phyloP scores from a whole-genome alignment of 1,140 invertebrate species.

The Habropoda laboriosa region DNA sequence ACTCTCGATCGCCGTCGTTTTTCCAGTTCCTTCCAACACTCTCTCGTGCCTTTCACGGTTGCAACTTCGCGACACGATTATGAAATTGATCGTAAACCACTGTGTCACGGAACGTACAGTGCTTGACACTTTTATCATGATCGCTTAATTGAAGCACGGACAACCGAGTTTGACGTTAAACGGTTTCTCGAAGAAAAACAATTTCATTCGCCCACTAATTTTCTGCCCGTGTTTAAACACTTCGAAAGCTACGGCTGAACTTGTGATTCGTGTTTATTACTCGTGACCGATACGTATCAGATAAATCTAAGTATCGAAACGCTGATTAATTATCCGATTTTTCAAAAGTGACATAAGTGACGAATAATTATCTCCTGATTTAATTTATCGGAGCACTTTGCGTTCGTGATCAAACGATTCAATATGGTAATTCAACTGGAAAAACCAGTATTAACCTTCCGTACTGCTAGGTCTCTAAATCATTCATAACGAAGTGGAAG shows the following conservation, averaged over 20 bases:
- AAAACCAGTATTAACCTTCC: not conserved
- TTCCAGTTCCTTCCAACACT: not conserved
- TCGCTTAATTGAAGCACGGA: not conserved
- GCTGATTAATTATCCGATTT: not conserved
- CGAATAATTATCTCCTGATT: not conserved
- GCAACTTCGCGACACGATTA: not conserved
- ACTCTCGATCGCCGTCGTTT: not conserved
- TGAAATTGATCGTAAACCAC: not conserved
- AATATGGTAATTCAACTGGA: not conserved
- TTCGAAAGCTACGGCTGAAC: too few species aligned
- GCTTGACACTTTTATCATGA: not conserved
- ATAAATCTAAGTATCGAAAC: not conserved
- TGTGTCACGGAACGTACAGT: not conserved
- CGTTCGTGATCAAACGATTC: not conserved
- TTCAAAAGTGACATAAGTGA: not conserved
- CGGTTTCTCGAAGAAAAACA: not conserved
- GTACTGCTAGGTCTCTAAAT: too few species aligned
- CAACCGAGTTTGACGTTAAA: not conserved
- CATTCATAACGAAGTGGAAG: too few species aligned
- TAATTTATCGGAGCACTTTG: too few species aligned
- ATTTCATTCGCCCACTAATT: too few species aligned
- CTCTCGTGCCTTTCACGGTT: not conserved
- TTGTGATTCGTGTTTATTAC: not conserved
- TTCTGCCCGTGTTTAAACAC: too few species aligned
- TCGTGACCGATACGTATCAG: not conserved